A percentile compares a stretch with the other conserved stretches of the same genome.
phyloP scores from a whole-genome alignment of 2,113 vertebrate species.

The Acanthochromis polyacanthus region DNA sequence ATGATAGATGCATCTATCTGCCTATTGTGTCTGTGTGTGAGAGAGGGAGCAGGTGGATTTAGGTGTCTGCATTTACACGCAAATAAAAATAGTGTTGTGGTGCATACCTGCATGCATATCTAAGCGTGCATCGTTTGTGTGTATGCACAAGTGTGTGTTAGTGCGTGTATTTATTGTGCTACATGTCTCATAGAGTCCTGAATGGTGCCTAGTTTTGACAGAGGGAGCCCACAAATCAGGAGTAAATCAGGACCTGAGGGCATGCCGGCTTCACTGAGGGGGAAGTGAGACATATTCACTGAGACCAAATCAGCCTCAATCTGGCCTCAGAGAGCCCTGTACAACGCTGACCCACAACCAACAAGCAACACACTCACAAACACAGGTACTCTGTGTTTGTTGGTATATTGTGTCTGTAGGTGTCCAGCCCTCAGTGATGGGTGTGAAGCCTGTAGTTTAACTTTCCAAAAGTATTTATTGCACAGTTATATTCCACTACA shows the following conservation, averaged over 20 bases:
- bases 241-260: conserved; percentile 80
- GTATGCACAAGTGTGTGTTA: not conserved
- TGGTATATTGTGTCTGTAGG: conserved; percentile 6
- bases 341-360: conserved; percentile 63
- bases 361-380: conserved; percentile 53
- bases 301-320: conserved; percentile 80
- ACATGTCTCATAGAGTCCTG: conserved; percentile 59
- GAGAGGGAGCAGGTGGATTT: too few species aligned
- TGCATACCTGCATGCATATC: conserved; percentile 45
- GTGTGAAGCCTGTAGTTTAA: conserved; percentile 6
- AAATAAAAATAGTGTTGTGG: not conserved
- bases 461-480: not conserved
- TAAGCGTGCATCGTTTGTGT: conserved; percentile 7
- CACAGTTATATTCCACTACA: not conserved
- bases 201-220: conserved; percentile 78
- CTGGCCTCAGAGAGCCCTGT: conserved; percentile 68
- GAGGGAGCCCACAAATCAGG: conserved; percentile 80
- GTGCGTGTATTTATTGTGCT: conserved; percentile 36
- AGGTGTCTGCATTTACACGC: conserved; percentile 2
- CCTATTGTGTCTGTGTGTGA: conserved; percentile 22
- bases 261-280: conserved; percentile 79
- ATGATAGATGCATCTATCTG: conserved; percentile 39
- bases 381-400: conserved; percentile 42
- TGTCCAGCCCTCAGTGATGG: not conserved
- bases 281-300: conserved; percentile 82